Base-by-base conservation (phyloP, 2,888 invertebrate genomes). In the Rotaria socialis region DNA sequence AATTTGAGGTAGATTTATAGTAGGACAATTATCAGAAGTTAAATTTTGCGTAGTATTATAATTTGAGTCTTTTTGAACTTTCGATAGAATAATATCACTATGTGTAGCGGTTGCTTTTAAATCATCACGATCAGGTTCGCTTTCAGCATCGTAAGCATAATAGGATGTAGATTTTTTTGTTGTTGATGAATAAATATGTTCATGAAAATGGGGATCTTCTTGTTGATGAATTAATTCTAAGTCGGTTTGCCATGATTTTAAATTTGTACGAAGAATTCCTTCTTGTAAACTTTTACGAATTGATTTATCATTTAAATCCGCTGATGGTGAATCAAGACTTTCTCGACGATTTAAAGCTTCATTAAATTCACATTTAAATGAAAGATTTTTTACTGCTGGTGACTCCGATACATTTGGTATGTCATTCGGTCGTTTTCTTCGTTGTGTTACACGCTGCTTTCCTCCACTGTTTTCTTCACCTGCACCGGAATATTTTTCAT, bases 401-500 rank as follows among this genome's bases (percentile, higher is more conserved):
- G 75, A 47, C 47, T 80, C 75, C 24, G 24, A 7, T 22, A 14
- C 1, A 47, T 80, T 41, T 7, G 10, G 43, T 24, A 22, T 22
- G n/a, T 41, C 75, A 22, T 5, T 80, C 24, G 75, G 43, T 47
- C 67, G 67, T 67, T 67, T 67, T 67, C 67, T 27, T 80, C 75
- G 43, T n/a, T 24, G 24, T 27, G 2, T 7, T 11, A 10, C 11
- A 47, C 75, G 75, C 24, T 47, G 43, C 0, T 24, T 43, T 24
- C 75, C 75, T 27, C 43, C 47, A 80, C 75, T 80, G 47, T 43
- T 80, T 10, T 80, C 75, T 80, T 80, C 75, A 24, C 47, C 75
- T 80, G 24, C 75, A 47, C 75, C 75, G 7, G 41, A 41, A 24
- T 80, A 80, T 47, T 80, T 80, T n/a, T 43, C 67, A 16, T 67